A percentile compares a stretch with the other conserved stretches of the same genome.
phyloP scores from a whole-genome alignment of 2,888 invertebrate genomes.

The Drosophila picticornis region DNA sequence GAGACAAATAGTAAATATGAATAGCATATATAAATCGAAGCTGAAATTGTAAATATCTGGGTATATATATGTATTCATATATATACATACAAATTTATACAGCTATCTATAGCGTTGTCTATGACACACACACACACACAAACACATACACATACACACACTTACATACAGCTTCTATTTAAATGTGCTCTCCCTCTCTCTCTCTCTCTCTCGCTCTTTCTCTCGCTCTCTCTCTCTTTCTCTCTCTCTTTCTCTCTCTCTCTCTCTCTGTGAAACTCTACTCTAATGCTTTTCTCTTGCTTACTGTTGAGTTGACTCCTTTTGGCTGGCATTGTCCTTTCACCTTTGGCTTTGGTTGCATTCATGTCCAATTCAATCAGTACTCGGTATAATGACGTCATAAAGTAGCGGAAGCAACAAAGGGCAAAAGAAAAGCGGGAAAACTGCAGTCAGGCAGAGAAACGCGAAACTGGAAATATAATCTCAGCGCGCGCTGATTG shows the following conservation, averaged over 20 bases:
- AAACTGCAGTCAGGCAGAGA: slow-evolving; percentile 4
- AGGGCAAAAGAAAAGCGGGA: background rate
- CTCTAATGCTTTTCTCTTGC: background rate
- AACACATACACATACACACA: too few relatives aligned
- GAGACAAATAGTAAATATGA: slow-evolving; percentile 1
- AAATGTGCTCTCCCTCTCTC: background rate
- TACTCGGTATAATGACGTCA: slow-evolving; percentile 63
- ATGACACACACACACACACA: background rate
- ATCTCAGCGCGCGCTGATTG: slow-evolving; percentile 42
- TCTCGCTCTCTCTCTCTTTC: background rate
- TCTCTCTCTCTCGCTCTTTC: too few relatives aligned
- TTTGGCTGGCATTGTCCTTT: slow-evolving; percentile 25
- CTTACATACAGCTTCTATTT: background rate
- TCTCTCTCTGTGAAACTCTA: background rate
- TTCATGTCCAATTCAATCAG: slow-evolving; percentile 44
- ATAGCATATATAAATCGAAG: background rate
- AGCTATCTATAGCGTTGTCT: background rate
- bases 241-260: too few relatives aligned
- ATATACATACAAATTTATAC: background rate
- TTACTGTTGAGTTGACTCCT: background rate
- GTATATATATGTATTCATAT: background rate
- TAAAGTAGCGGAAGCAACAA: slow-evolving; percentile 38
- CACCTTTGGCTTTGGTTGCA: slow-evolving; percentile 24
- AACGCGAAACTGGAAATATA: slow-evolving; percentile 31
- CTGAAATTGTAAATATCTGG: background rate